Percentiles rank a stretch among this genome's conserved stretches.
Conservation (phyloP, 2,113 vertebrate species). For the Galeopterus variegatus region DNA sequence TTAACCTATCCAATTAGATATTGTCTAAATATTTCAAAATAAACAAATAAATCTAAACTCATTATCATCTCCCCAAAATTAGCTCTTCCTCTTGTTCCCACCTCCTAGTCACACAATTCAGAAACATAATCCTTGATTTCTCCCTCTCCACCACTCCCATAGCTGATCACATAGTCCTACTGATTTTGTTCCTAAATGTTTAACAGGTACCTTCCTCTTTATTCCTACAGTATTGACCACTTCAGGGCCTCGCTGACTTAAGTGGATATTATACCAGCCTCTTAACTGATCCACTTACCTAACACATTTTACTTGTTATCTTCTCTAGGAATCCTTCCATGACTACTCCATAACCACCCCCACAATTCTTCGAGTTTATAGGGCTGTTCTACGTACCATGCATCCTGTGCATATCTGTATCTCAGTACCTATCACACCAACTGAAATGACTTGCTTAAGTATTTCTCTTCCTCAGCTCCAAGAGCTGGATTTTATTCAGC, state of each 20-base stretch:
- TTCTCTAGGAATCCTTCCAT: not conserved
- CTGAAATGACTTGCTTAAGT: not conserved
- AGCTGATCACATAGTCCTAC: not conserved
- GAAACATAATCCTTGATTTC: constrained; percentile 23
- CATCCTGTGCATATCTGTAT: not conserved
- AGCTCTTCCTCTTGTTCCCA: not conserved
- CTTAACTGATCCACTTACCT: not conserved
- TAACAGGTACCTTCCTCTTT: not conserved
- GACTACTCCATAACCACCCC: not conserved
- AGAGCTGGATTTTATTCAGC: not conserved
- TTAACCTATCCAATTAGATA: not conserved
- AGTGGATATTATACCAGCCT: not conserved
- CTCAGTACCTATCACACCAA: not conserved
- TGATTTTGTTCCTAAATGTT: constrained; percentile 36
- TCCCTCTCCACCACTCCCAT: not conserved
- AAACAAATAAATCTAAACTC: constrained; percentile 1
- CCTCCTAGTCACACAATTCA: not conserved
- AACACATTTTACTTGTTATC: not conserved
- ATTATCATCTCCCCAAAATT: not conserved
- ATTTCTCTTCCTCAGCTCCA: not conserved
- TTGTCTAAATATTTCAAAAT: not conserved
- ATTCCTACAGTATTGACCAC: not conserved
- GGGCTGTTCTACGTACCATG: not conserved
- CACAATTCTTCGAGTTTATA: not conserved
- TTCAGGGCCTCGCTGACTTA: not conserved